Evolutionary conservation across 2,888 invertebrate species (phyloP).

Genomic region (Allolobophora icterica): DNA sequence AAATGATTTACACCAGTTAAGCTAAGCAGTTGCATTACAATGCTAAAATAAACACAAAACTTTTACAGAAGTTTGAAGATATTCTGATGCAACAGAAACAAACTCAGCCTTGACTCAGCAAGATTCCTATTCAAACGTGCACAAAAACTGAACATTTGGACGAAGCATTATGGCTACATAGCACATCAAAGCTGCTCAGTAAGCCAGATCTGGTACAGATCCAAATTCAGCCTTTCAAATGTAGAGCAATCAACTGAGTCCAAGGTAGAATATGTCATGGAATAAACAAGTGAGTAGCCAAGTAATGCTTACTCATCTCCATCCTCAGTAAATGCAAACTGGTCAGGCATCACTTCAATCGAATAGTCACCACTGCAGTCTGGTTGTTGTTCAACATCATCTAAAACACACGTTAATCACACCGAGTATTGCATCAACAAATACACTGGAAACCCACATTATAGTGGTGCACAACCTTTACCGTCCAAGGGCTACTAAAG

Average conservation of each 20-base stretch:
- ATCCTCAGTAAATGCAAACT: background rate
- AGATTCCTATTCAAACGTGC: background rate
- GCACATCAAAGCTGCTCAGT: background rate
- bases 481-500: too few species aligned
- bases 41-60: too few species aligned
- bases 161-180: background rate
- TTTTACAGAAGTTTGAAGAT: too few species aligned
- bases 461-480: too few species aligned
- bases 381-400: conserved; percentile 14
- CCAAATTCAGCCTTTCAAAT: background rate
- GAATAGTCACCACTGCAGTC: conserved; percentile 22
- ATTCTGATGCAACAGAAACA: background rate
- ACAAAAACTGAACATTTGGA: background rate
- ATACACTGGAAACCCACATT: background rate
- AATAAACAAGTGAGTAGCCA: background rate
- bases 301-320: background rate
- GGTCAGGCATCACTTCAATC: background rate
- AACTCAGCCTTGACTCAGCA: background rate
- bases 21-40: too few species aligned
- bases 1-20: too few species aligned
- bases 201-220: background rate
- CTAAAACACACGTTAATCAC: background rate
- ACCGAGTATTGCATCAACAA: background rate
- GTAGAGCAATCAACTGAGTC: background rate
- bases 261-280: background rate